Base-by-base conservation (phyloP, 2,888 invertebrate genomes). In the Drosophila formosana region DNA sequence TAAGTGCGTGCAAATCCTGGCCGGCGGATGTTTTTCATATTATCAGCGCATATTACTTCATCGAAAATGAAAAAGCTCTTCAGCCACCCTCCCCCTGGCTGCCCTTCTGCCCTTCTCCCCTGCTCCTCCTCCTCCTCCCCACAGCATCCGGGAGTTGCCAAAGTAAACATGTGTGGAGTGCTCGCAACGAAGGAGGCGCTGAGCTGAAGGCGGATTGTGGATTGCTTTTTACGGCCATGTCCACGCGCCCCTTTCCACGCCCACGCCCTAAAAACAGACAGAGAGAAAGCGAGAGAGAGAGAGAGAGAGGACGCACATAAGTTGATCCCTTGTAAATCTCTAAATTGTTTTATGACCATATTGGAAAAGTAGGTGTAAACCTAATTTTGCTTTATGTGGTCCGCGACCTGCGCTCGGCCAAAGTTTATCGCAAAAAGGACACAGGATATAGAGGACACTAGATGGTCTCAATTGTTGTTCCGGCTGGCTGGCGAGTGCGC, bases 1-100 rank as follows among this genome's bases (percentile, higher is more conserved):
- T 85, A 89, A 87, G 88, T 84, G 89, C 82, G 85, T 87, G 85
- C 70, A 87, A 84, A 86, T 86, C 89, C 89, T 78, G 78, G 66
- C 85, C 88, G 65, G 71, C 46, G 85, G 85, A 66, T 86, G 64
- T 86, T 86, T 89, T 86, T 82, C 75, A 78, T 87, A 76, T 88
- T 88, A 85, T 89, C 85, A 82, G 88, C 78, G 88, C 70, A 82
- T 85, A 78, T 89, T 89, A 80, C 85, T 85, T 85, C 68, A 85
- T 84, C 70, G 80, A 72, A 79, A 78, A 75, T 73, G 85, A 77
- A 89, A 84, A 74, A 74, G 72, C 77, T 37, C 71, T 25, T 43
- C 61, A 61, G 6, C 3, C 11, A 18, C 55, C 7, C 51, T 30
- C 23, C 39, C 3, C 30, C 32, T 45, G 32, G 61, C 25, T 39